Base-by-base conservation (phyloP, 92 coral and sea anemone genomes). In the Galaxea fascicularis region DNA sequence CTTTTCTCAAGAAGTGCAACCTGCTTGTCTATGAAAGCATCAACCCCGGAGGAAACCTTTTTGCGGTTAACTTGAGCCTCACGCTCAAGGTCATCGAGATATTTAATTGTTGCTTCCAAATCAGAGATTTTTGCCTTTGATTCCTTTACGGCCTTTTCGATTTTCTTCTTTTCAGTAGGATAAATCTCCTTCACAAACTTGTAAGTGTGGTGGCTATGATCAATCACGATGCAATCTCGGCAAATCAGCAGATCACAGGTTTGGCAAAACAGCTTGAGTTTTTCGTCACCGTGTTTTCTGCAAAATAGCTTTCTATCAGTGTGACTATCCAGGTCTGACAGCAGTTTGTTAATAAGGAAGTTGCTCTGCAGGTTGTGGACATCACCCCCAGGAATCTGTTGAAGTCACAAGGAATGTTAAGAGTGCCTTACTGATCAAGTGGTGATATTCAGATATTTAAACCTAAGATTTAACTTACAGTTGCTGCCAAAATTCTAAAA, bases 211-310 rank as follows among this genome's bases (percentile, higher is more conserved):
- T 25, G 30, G 46, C 71, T 44, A 22, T 65, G 71, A 25, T 65
- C 71, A 9, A 27, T 65, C 44, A 65, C 4, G 18, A 18, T 12
- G 35, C 71, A 65, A 28, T 65, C 71, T 65, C 71, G 71, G 44
- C 71, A 65, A 65, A 65, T 65, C 41, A 65, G 41, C 41, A 15
- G 71, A 65, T 65, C 71, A 29, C 71, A 65, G 71, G 39, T 29
- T 31, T 65, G 39, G 22, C 71, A 65, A 31, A 27, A 65, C 16
- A 65, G 41, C 46, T 65, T 65, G 71, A 65, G 15, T 29, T 18
- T 6, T 65, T 65, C 44, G 4, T 22, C 71, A 8, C 26, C 46
- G 71, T 65, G 71, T 15, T 65, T 31, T 25, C 26, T 15, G 26
- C 71, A 65, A 9, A 17, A 65, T 65, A 44, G 44, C 17, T 5